Evolutionary conservation across 2,797 vertebrate species (phyloP), one percentile per base, ranked within the genome.

Genomic region (Pseudotriccus pelzelni): DNA sequence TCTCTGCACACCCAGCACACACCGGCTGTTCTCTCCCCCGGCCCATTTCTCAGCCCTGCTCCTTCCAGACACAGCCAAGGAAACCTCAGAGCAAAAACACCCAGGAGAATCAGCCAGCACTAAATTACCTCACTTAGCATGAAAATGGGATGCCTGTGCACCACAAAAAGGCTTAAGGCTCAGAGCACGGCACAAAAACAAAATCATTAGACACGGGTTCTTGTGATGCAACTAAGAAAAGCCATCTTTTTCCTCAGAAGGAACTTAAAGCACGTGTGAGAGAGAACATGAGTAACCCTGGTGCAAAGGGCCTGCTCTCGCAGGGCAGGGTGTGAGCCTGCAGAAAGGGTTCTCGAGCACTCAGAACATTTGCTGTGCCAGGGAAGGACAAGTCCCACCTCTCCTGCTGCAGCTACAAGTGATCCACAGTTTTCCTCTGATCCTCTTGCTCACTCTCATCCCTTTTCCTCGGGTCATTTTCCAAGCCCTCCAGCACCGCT

Each of bases 111-210:
- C 58, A 72, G 75, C n/a, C 52, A 86, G 66, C 79, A 78, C 78
- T 75, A 66, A 94, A 90, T 73, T 63, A 86, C 73, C 73, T 73
- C 74, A 55, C 67, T 94, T 92, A 82, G 70, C 92, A 95, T 91
- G 55, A 95, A 84, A 93, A 95, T 58, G 16, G 72, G 68, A 91
- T 78, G 56, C 86, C 34, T 93, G 32, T 5, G 62, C 72, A 62
- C 60, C 73, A 92, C 72, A 85, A 37, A 92, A 68, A 80, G 79
- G 41, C 79, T 83, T 52, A 67, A 32, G 36, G 39, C 49, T 74
- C 49, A 43, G 34, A 49, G 68, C 85, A 87, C 53, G 34, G 56
- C 75, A 92, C 39, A 53, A 73, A 73, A 32, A 0, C 34, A 50
- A 25, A 14, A 79, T 18, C 50, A 12, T 10, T 39, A 60, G 27